Evolutionary conservation across 37 sponge, comb jelly and placozoan species (phyloP).

Genomic region (Dysidea cf. avara): DNA sequence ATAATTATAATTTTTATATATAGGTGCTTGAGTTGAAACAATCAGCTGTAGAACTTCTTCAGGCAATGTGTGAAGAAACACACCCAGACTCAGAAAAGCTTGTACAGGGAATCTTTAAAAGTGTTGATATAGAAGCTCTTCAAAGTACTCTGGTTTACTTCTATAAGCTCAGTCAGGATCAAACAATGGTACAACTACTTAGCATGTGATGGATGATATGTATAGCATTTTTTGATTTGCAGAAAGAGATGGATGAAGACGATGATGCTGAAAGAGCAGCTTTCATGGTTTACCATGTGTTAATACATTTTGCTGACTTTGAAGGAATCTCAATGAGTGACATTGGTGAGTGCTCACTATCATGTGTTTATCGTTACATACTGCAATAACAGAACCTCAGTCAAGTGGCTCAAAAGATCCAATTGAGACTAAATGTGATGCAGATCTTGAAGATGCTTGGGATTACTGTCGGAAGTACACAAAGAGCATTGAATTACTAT

Average conservation of each 20-base stretch:
- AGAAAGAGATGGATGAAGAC: constrained; percentile 20
- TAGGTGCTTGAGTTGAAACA: constrained; percentile 25
- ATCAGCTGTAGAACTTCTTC: constrained; percentile 30
- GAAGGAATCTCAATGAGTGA: not conserved
- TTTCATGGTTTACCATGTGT: constrained; percentile 44
- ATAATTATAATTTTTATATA: not conserved
- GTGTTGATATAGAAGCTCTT: constrained; percentile 14
- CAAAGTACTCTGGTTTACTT: constrained; percentile 38
- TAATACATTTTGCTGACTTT: constrained; percentile 38
- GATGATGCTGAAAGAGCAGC: constrained; percentile 50
- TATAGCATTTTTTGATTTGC: not conserved
- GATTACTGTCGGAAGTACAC: constrained; percentile 31
- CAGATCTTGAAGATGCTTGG: constrained; percentile 32
- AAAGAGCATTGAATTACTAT: constrained; percentile 47
- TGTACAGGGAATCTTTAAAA: constrained; percentile 2
- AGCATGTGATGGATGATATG: too few relatives aligned
- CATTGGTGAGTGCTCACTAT: constrained; percentile 1
- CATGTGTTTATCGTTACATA: too few relatives aligned
- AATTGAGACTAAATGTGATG: too few relatives aligned
- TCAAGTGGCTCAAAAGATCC: too few relatives aligned
- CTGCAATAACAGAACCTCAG: too few relatives aligned
- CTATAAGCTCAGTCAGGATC: constrained; percentile 28
- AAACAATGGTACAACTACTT: constrained; percentile 12
- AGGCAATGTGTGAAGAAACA: constrained; percentile 40
- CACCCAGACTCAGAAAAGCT: constrained; percentile 16